Evolutionary conservation across 1,140 invertebrate species (phyloP).

Genomic region (Dolichoris vasculosae): DNA sequence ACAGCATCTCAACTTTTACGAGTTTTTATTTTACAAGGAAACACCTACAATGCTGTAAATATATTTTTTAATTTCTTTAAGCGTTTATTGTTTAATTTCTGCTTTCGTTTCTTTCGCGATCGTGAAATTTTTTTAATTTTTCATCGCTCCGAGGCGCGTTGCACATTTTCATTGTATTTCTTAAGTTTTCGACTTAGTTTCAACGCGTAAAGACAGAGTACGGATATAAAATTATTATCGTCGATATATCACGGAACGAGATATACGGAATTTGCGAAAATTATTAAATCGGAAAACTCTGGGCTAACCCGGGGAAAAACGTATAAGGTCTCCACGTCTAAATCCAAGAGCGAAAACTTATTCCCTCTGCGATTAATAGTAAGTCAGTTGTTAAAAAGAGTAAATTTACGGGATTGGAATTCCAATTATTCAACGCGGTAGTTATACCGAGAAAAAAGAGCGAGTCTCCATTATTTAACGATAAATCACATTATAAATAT

Average conservation of each 20-base stretch:
- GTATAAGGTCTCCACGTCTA: not conserved
- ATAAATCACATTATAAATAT: not conserved
- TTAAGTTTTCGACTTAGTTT: not conserved
- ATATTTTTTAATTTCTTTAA: conserved; percentile 3
- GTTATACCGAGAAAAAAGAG: too few species aligned
- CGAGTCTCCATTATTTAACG: not conserved
- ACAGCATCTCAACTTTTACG: conserved; percentile 19
- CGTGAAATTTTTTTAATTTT: not conserved
- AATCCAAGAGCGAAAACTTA: not conserved
- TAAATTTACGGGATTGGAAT: too few species aligned
- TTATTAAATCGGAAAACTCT: too few species aligned
- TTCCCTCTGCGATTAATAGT: not conserved
- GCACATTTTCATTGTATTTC: not conserved
- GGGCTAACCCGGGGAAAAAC: not conserved
- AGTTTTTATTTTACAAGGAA: conserved; percentile 26
- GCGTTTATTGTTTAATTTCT: conserved; percentile 8
- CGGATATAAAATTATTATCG: not conserved
- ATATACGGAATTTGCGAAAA: not conserved
- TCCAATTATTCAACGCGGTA: too few species aligned
- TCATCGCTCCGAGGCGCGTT: not conserved
- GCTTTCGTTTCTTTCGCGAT: not conserved
- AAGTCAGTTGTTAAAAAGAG: not conserved
- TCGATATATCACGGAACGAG: not conserved
- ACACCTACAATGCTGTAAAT: not conserved
- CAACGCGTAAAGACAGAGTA: not conserved